Evolutionary conservation across 2,113 vertebrate species (phyloP).

Genomic region (Strix uralensis): DNA sequence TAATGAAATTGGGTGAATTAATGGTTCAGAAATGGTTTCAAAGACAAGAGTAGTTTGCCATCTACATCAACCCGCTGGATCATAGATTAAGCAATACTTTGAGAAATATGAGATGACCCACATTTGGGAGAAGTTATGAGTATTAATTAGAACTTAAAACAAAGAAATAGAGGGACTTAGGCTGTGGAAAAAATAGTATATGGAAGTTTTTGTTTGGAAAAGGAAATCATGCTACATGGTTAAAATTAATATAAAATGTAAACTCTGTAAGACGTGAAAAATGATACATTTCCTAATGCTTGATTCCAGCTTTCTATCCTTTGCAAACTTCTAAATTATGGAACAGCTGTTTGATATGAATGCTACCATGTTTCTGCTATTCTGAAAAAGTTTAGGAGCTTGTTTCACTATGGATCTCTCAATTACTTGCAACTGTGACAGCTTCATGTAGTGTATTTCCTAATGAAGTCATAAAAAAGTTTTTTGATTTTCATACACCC

Average conservation of each 20-base stretch:
- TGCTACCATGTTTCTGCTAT: not conserved
- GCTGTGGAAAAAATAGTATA: not conserved
- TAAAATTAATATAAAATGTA: not conserved
- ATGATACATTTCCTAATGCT: not conserved
- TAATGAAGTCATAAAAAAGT: not conserved
- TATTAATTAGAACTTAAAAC: not conserved
- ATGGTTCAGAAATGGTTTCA: not conserved
- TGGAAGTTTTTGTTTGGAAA: not conserved
- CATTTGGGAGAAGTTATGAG: not conserved
- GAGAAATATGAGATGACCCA: not conserved
- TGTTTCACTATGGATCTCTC: not conserved
- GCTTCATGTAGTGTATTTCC: not conserved
- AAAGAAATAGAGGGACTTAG: not conserved
- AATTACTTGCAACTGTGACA: not conserved
- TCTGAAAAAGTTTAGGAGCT: not conserved
- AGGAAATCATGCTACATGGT: not conserved
- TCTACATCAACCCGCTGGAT: not conserved
- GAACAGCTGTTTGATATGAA: constrained; percentile 17
- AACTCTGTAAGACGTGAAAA: not conserved
- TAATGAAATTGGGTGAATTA: not conserved
- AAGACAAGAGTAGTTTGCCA: not conserved
- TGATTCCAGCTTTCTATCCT: not conserved
- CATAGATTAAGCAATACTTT: not conserved
- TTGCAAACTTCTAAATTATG: not conserved
- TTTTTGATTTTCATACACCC: not conserved